Evolutionary conservation across 2,888 invertebrate genomes (phyloP), one percentile per base, ranked within the genome.

Genomic region (Falcaria lacertinaria): DNA sequence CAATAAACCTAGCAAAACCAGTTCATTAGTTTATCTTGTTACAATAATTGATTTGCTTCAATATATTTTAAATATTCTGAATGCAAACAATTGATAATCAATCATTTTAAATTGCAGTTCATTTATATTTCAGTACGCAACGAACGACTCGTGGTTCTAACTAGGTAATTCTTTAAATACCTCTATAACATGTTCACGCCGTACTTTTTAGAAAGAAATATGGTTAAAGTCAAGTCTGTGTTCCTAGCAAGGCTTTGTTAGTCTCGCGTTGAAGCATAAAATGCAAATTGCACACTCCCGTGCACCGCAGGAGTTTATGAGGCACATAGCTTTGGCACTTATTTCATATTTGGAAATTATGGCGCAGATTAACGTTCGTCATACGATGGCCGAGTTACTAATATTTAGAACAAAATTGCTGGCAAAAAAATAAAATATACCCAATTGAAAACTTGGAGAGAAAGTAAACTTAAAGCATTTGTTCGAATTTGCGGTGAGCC

Each of bases 251-350:
- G 60, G 62, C 59, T 72, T 73, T 69, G 66, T 72, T 64, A 69
- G 64, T 61, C 57, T 57, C 58, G 66, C 58, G 63, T 65, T 56
- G 62, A 59, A 68, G 66, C 72, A 74, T 74, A 76, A 79, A 74
- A 77, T 74, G 74, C 67, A 76, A 76, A 76, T 76, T 72, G 66
- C 70, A 65, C 45, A 54, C 63, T 66, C 57, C 65, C 57, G 58
- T 63, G 61, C 57, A 57, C 53, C 57, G 48, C 64, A 57, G 60
- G 69, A 68, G 66, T 70, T 67, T 71, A 69, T 61, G 64, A 62
- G 61, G 60, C 62, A 62, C 57, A 57, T 64, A 59, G 52, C 59
- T 65, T 63, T 55, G 57, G 60, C 62, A 63, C 68, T 67, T 68
- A 63, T 65, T 67, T 72, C 64, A 69, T 70, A 70, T 74, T 67